Evolutionary conservation across 2,113 vertebrate genomes (phyloP).

Genomic region (Rhabdomys dilectus): DNA sequence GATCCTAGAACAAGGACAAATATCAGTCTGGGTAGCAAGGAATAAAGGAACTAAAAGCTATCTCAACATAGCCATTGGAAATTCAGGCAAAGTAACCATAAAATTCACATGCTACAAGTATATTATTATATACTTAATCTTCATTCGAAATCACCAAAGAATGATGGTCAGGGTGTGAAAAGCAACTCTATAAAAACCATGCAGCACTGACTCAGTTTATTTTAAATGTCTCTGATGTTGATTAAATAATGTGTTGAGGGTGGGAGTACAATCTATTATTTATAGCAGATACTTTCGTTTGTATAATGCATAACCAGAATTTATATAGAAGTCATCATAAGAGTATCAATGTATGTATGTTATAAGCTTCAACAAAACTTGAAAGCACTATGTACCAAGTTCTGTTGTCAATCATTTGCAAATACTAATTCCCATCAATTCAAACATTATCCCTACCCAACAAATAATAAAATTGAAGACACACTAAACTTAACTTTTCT

Average conservation of each 20-base stretch:
- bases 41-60: background rate
- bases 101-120: background rate
- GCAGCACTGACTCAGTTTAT: background rate
- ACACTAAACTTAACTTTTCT: conserved; percentile 11
- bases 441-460: background rate
- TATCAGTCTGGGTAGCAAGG: background rate
- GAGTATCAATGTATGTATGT: background rate
- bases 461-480: background rate
- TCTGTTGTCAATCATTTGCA: background rate
- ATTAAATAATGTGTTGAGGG: background rate
- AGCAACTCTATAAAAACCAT: background rate
- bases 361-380: conserved; percentile 37
- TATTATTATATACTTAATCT: background rate
- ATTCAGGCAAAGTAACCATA: background rate
- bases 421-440: background rate
- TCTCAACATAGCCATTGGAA: background rate
- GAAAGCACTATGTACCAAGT: background rate
- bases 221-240: conserved; percentile 12
- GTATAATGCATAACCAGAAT: background rate
- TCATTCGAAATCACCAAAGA: background rate
- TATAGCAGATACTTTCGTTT: background rate
- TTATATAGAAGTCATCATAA: background rate
- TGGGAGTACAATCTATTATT: background rate
- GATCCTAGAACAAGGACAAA: background rate
- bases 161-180: background rate